These are phyloP conservation scores for Aphelinus certus DNA, from an alignment of 1,140 invertebrate genomes.

Conservation along the genomic window DNA sequence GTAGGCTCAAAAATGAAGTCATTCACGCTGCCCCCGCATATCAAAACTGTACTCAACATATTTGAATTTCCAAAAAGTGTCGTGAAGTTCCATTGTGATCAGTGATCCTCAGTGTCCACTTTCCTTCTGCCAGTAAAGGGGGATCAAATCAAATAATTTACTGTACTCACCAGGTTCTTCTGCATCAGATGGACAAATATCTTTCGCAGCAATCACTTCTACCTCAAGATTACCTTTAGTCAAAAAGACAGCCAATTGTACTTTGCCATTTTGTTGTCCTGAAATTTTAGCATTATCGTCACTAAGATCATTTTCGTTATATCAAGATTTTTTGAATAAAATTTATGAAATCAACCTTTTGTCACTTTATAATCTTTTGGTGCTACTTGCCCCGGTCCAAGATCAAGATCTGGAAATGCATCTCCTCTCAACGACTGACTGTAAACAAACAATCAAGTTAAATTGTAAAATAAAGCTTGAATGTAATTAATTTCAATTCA, in stretches of 20 bases:
- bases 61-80: too few relatives aligned
- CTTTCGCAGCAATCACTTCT: slow-evolving; percentile 77
- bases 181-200: slow-evolving; percentile 64
- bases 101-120: too few relatives aligned
- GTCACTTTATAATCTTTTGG: slow-evolving; percentile 75
- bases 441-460: not conserved
- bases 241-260: slow-evolving; percentile 87
- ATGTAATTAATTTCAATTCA: too few relatives aligned
- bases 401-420: slow-evolving; percentile 50
- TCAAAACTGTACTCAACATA: too few relatives aligned
- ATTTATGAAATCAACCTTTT: slow-evolving; percentile 47
- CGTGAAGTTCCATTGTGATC: too few relatives aligned
- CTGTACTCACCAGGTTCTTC: slow-evolving; percentile 68
- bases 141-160: not conserved
- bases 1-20: too few relatives aligned
- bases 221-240: slow-evolving; percentile 92
- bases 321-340: too few relatives aligned
- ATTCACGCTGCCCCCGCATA: too few relatives aligned
- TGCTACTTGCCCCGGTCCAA: slow-evolving; percentile 82
- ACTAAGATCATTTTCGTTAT: too few relatives aligned
- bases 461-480: too few relatives aligned
- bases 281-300: not conserved
- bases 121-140: too few relatives aligned
- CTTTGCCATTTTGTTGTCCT: slow-evolving; percentile 78
- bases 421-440: slow-evolving; percentile 50